A percentile compares a stretch with the other conserved stretches of the same genome.
phyloP scores from a whole-genome alignment of 1,140 invertebrate species.

The Steinernema feltiae region DNA sequence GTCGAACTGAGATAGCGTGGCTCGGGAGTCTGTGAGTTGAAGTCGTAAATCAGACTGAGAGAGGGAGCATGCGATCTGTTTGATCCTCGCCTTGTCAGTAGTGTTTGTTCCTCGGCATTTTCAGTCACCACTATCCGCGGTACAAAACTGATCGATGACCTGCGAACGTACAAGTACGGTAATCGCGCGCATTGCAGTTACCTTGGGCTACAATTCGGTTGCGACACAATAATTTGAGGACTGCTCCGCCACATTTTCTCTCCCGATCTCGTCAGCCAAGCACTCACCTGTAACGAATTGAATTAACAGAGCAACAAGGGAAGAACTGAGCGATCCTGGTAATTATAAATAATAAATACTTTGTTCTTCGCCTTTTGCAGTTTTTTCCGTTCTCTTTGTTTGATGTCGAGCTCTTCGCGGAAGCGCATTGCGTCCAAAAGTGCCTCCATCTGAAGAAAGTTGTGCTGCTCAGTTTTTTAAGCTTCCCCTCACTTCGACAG shows the following conservation, averaged over 20 bases:
- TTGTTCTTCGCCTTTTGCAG: constrained; percentile 3
- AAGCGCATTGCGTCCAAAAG: constrained; percentile 8
- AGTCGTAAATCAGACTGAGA: neutral
- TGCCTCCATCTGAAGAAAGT: neutral
- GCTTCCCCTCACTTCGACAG: neutral
- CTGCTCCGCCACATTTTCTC: constrained; percentile 7
- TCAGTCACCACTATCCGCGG: neutral
- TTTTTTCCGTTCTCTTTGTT: neutral
- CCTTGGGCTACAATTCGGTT: neutral
- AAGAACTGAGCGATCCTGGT: too few relatives aligned
- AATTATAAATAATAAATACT: neutral
- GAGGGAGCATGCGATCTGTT: neutral
- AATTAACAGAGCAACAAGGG: neutral
- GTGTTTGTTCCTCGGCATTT: neutral
- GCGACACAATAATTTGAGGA: neutral
- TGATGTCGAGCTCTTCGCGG: constrained; percentile 2
- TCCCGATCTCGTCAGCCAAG: neutral
- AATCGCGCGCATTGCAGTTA: neutral
- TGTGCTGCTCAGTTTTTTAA: neutral
- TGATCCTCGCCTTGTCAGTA: neutral
- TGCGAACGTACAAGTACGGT: neutral
- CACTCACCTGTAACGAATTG: neutral
- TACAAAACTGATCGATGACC: neutral
- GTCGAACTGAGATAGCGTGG: neutral
- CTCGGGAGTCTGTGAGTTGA: neutral